phyloP scores from a whole-genome alignment of 2,113 vertebrate species.

The Tympanuchus pallidicinctus region DNA sequence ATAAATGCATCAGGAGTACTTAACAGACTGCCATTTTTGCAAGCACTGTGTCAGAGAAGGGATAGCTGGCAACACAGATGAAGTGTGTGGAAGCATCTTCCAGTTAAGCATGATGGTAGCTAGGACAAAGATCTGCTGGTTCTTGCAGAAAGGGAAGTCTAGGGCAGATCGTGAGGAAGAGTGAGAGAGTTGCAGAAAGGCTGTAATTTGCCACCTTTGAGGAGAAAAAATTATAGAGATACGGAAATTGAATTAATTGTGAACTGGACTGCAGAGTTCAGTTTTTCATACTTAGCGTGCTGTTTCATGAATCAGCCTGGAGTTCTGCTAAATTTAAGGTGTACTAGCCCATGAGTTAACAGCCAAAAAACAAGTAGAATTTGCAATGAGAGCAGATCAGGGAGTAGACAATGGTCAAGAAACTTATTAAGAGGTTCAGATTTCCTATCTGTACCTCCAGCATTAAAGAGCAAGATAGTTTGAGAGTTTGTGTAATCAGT shows the following conservation, averaged over 20 bases:
- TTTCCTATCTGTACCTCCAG: neutral
- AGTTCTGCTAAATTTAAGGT: neutral
- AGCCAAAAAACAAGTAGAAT: neutral
- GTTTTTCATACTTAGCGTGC: neutral
- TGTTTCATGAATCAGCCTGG: neutral
- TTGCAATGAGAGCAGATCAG: neutral
- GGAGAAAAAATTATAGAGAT: neutral
- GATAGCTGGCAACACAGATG: neutral
- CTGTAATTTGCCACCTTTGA: neutral
- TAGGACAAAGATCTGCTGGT: neutral
- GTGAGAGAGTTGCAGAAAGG: neutral
- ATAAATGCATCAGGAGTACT: neutral
- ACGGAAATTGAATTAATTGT: neutral
- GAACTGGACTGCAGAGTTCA: neutral
- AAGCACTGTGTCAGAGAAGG: rapidly evolving
- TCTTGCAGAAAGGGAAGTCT: neutral
- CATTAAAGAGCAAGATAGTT: neutral
- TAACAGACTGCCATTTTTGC: neutral
- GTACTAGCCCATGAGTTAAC: neutral
- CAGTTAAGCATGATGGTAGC: neutral
- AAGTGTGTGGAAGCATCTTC: neutral
- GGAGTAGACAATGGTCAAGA: neutral
- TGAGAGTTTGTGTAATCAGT: neutral
- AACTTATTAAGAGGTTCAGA: neutral
- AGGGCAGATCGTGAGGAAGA: neutral